Base-by-base conservation (phyloP, 1,140 invertebrate species). In the Tigriopus japonicus region DNA sequence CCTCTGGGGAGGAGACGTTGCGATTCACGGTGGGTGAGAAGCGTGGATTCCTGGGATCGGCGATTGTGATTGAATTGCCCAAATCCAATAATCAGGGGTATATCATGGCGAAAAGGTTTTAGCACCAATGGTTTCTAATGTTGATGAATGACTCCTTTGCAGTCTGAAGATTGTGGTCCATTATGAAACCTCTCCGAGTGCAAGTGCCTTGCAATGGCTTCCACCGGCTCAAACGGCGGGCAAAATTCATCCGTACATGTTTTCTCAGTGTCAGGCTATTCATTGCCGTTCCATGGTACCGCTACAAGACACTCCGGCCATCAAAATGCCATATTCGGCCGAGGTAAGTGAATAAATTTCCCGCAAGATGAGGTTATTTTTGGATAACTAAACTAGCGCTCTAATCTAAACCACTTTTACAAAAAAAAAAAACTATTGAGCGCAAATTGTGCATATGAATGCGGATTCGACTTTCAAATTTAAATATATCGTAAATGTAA, bases 201-300 rank as follows among this genome's bases (percentile, higher is more conserved):
- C 84, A 7, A 83, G 81, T 63, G 91, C 86, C 15, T 73, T 97
- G 15, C 87, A 93, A 71, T 97, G 93, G 91, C 68, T 97, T 40
- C 76, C 76, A 59, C 80, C 87, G 12, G 78, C 83, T 64, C 88
- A 93, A 74, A 97, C 92, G 14, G 78, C 83, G 6, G 88, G 89
- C 49, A 86, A 87, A 72, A 77, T 80, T 64, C 77, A 86, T 67
- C 91, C 92, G 0, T 96, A 87, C 70, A 68, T 97, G 63, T 96
- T 87, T 73, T 92, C 86, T 64, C 90, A 95, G 71, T 92, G 87
- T 73, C 82, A 91, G 76, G 82, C 91, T 12, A 91, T 94, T 65
- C 86, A 92, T 74, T 83, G 84, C 1, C 75, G 90, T 54, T 86
- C 87, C 9, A 79, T 95, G 60, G 62, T 93, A 13, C 92, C 93